Evolutionary conservation across 2,113 vertebrate species (phyloP), one percentile per base, ranked within the genome.

Genomic region (Oreochromis niloticus): DNA sequence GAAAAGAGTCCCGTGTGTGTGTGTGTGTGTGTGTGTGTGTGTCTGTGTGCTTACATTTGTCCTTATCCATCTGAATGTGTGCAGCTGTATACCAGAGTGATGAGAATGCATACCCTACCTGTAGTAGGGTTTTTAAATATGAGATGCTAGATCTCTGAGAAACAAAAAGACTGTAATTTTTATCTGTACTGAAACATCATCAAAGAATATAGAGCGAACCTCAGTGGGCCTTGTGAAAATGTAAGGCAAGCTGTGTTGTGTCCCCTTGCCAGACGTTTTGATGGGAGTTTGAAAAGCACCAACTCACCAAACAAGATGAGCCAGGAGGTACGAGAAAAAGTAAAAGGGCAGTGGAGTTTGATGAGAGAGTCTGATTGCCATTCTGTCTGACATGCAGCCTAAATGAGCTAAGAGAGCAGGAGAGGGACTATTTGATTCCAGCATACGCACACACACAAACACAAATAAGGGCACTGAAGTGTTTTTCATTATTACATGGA

Each of bases 1-100:
- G 91, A 96, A 96, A 96, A 94, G 93, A 89, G 92, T 92, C 85
- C 87, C 93, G 84, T 89, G 88, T 92, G 85, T 88, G 90, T 84
- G 91, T 90, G 83, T 81, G 84, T 89, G 88, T 92, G 85, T 88
- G 90, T 84, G 91, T 90, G 83, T 81, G 71, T 84, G 88, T 63
- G 24, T 5, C 87, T 88, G 83, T 46, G 22, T 85, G 57, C 57
- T 24, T 88, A 83, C 90, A 36, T n/a, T 13, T 41, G 87, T 52
- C 41, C 73, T 55, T 71, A 81, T 84, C 80, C 56, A 36, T 82
- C 32, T 88, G 57, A 79, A 83, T 90, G 87, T 84, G 59, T 86
- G 86, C 71, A 61, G 82, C 84, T 91, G 90, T 90, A 48, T 88
- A 89, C 54, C 80, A 81, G 63, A 84, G 19, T 71, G 89, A 90